Evolutionary conservation across 2,888 invertebrate genomes (phyloP).

Genomic region (Lepidocyrtinus sp.): DNA sequence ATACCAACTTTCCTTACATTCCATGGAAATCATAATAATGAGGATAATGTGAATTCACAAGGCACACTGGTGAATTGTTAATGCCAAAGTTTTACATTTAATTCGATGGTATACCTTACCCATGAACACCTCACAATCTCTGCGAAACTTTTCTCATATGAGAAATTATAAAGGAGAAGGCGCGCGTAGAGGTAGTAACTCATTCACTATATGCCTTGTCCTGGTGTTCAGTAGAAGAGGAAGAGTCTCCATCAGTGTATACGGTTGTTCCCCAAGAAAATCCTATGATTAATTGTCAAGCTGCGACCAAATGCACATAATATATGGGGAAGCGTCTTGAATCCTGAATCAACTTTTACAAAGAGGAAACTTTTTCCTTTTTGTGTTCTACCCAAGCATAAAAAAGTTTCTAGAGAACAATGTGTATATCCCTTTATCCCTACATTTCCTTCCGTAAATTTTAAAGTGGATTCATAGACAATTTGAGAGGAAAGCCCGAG

Average conservation of each 20-base stretch:
- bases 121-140: background rate
- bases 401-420: background rate
- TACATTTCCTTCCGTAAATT: conserved; percentile 7
- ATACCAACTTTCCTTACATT: conserved; percentile 17
- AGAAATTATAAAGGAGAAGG: too few relatives aligned
- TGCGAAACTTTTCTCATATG: background rate
- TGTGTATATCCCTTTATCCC: conserved; percentile 29
- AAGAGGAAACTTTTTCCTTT: conserved; percentile 48
- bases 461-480: conserved; percentile 8
- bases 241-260: too few relatives aligned
- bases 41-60: conserved; percentile 32
- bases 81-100: conserved; percentile 22
- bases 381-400: conserved; percentile 20
- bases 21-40: conserved; percentile 12
- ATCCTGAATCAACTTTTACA: conserved; percentile 32
- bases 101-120: background rate
- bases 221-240: too few relatives aligned
- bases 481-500: background rate
- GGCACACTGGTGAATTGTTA: conserved; percentile 21
- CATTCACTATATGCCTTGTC: conserved; percentile 25
- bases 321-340: conserved; percentile 57
- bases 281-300: conserved; percentile 63
- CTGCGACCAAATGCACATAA: conserved; percentile 62
- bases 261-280: conserved; percentile 53
- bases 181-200: conserved; percentile 35